Percentiles rank a stretch among this genome's conserved stretches.
phyloP scores from a whole-genome alignment of 35 echinoderm and acorn worm genomes.

The Heliocidaris erythrogramma region DNA sequence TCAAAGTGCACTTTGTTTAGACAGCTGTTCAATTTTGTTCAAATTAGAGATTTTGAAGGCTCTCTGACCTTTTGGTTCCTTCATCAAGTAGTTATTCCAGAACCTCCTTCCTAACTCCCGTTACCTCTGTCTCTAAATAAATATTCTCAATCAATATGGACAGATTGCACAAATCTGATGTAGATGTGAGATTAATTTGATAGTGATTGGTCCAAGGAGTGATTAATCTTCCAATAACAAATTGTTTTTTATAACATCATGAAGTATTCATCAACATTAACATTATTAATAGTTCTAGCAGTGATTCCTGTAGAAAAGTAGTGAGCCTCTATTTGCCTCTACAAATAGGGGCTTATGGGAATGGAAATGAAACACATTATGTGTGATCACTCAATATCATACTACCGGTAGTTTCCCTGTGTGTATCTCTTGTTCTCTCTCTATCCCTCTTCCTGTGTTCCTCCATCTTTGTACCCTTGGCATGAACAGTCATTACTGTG shows the following conservation, averaged over 20 bases:
- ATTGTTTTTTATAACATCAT: too few species aligned
- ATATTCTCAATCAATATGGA: slow-evolving; percentile 18
- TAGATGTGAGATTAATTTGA: not conserved
- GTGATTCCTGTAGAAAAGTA: too few species aligned
- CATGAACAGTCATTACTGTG: not conserved
- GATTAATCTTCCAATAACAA: too few species aligned
- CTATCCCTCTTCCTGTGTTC: not conserved
- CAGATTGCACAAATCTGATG: not conserved
- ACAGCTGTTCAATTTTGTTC: slow-evolving; percentile 17
- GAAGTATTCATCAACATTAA: too few species aligned
- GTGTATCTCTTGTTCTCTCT: not conserved
- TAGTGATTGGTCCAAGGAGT: too few species aligned
- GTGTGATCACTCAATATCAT: too few species aligned
- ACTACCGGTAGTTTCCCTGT: not conserved
- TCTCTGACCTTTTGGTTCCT: not conserved
- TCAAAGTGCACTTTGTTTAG: not conserved
- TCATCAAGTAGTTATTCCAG: slow-evolving; percentile 4
- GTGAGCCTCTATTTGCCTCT: too few species aligned
- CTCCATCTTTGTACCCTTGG: not conserved
- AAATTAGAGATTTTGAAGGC: not conserved
- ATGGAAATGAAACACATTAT: too few species aligned
- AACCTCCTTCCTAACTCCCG: not conserved
- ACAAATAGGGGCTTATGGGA: too few species aligned
- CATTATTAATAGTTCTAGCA: too few species aligned
- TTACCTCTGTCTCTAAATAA: not conserved